phyloP scores from a whole-genome alignment of 2,888 invertebrate species.

The Cephus pulcher region DNA sequence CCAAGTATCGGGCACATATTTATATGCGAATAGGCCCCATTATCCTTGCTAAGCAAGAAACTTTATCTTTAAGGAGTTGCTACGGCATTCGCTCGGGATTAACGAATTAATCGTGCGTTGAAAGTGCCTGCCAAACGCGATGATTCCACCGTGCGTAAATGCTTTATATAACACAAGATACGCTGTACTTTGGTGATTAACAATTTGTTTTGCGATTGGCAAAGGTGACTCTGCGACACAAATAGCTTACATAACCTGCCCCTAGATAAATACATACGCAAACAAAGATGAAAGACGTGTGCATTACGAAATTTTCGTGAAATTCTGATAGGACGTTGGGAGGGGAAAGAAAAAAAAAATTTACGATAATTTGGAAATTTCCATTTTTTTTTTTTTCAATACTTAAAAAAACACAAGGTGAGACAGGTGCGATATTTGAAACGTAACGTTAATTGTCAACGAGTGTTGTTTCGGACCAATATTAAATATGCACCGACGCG shows the following conservation, averaged over 20 bases:
- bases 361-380: not conserved
- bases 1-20: not conserved
- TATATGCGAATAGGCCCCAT: not conserved
- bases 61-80: not conserved
- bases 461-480: not conserved
- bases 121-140: not conserved
- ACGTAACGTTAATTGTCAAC: not conserved
- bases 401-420: too few relatives aligned
- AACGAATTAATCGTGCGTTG: not conserved
- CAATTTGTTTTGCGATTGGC: constrained; percentile 64
- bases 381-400: too few relatives aligned
- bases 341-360: not conserved
- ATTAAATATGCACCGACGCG: not conserved
- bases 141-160: not conserved
- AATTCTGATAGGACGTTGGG: constrained; percentile 1
- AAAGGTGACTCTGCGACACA: constrained; percentile 65
- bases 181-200: constrained; percentile 64
- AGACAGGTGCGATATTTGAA: not conserved
- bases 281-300: constrained; percentile 41
- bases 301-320: not conserved
- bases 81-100: not conserved
- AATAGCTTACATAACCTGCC: constrained; percentile 62
- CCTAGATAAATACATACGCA: constrained; percentile 59
- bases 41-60: not conserved
- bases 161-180: constrained; percentile 60